phyloP scores from a whole-genome alignment of 1,140 invertebrate species.

The Trypoxylus dichotomus region DNA sequence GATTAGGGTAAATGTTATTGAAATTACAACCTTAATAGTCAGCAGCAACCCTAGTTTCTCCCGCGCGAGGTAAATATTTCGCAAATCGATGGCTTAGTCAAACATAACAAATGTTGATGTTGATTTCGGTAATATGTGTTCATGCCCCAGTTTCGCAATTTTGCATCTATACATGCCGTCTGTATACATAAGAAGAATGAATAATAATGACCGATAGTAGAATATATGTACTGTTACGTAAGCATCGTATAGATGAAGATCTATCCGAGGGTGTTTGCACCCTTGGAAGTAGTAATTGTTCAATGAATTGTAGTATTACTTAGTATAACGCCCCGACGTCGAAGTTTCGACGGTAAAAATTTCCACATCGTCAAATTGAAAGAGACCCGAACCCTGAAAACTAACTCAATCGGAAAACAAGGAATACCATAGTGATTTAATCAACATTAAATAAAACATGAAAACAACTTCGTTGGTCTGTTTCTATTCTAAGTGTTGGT shows the following conservation, averaged over 20 bases:
- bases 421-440: slow-evolving; percentile 12
- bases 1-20: background rate
- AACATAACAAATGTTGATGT: slow-evolving; percentile 23
- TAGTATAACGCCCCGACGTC: background rate
- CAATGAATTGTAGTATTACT: background rate
- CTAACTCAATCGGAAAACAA: slow-evolving; percentile 9
- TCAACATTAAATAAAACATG: slow-evolving; percentile 23
- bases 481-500: slow-evolving; percentile 5
- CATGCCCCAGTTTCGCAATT: background rate
- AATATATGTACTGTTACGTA: slow-evolving; percentile 24
- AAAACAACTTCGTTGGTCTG: background rate
- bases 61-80: background rate
- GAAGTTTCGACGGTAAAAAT: background rate
- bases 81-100: slow-evolving; percentile 2
- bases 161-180: no score
- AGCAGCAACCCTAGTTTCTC: background rate
- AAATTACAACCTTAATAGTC: background rate
- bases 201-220: slow-evolving; percentile 18
- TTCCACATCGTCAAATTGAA: slow-evolving; percentile 3
- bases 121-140: background rate
- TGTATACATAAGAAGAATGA: slow-evolving; percentile 18
- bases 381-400: background rate
- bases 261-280: background rate
- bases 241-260: slow-evolving; percentile 7
- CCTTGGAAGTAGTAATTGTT: background rate